Percentiles rank a stretch among this genome's conserved stretches.
Conservation (phyloP, 2,888 invertebrate genomes). For the Notodonta ziczac region DNA sequence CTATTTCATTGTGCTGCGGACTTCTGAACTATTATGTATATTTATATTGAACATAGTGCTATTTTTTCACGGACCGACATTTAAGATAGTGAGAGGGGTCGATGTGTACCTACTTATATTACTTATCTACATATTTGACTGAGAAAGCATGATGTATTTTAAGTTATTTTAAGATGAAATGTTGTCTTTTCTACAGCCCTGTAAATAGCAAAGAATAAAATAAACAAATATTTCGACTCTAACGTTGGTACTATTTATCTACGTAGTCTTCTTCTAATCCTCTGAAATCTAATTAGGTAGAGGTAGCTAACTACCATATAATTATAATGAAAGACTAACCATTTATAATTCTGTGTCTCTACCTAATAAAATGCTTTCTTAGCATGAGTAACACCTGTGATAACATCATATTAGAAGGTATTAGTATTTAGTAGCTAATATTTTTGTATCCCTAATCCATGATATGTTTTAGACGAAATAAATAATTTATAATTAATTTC, state of each 20-base stretch:
- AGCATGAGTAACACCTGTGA: no score
- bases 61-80: conserved; percentile 74
- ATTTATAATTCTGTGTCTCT: no score
- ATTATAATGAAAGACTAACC: no score
- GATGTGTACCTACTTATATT: conserved; percentile 56
- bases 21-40: conserved; percentile 61
- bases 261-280: no score
- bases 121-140: conserved; percentile 61
- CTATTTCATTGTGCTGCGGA: conserved; percentile 68
- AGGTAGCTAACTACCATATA: no score
- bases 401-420: no score
- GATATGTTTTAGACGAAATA: no score
- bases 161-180: conserved; percentile 75
- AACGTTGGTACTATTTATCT: conserved; percentile 22
- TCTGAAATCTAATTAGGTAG: no score
- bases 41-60: conserved; percentile 61
- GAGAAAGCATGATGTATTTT: conserved; percentile 74
- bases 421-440: no score
- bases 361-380: no score
- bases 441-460: no score
- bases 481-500: no score
- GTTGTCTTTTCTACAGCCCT: conserved; percentile 81
- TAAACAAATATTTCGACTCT: conserved; percentile 63
- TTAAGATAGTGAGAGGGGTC: conserved; percentile 51
- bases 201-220: conserved; percentile 75